Percentiles rank a stretch among this genome's conserved stretches.
phyloP scores from a whole-genome alignment of 2,113 vertebrate genomes.

The Mastomys natalensis region DNA sequence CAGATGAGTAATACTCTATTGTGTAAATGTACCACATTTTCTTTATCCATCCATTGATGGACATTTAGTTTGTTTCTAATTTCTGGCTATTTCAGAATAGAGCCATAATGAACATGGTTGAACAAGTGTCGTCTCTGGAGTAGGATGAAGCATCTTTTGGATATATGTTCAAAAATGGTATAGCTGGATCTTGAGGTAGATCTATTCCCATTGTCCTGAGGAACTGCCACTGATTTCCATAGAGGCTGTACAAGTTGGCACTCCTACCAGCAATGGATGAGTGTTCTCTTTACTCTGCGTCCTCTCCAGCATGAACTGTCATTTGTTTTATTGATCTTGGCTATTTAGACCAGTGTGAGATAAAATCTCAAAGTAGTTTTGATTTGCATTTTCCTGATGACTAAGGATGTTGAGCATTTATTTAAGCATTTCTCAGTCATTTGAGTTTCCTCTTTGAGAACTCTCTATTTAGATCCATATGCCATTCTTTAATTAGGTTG shows the following conservation, averaged over 20 bases:
- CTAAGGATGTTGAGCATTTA: background rate
- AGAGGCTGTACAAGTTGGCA: background rate
- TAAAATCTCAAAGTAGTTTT: background rate
- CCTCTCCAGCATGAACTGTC: background rate
- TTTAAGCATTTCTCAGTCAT: background rate
- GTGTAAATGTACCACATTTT: background rate
- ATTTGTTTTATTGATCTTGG: background rate
- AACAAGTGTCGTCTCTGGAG: background rate
- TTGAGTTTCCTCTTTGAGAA: background rate
- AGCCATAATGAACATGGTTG: background rate
- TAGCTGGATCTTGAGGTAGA: background rate
- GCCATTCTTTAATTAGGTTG: background rate
- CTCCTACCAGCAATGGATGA: background rate
- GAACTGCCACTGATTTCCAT: background rate
- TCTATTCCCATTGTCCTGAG: background rate
- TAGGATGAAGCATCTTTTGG: background rate
- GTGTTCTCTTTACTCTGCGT: background rate
- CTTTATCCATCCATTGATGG: background rate
- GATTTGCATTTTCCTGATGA: conserved; percentile 1
- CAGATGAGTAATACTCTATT: background rate
- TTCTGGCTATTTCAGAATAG: background rate
- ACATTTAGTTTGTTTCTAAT: background rate
- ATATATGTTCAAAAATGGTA: background rate
- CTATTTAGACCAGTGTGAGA: background rate
- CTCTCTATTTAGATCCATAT: background rate